Conservation (phyloP, 2,113 vertebrate genomes). For the Cercopithecus mona region DNA sequence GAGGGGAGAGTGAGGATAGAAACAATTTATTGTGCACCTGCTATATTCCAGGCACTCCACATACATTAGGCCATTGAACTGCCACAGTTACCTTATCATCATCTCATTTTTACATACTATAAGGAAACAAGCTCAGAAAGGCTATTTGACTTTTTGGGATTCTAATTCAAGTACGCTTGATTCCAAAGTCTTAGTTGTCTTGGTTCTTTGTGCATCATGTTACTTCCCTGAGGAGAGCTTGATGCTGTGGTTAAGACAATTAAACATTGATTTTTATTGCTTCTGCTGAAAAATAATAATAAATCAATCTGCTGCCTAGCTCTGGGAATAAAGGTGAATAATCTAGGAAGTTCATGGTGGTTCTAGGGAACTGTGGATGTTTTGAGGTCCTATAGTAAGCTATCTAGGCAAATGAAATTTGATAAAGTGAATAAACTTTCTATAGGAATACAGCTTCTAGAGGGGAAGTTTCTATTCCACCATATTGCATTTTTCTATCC, state of each 20-base stretch:
- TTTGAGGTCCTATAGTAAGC: neutral
- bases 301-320: neutral
- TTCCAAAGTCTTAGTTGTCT: neutral
- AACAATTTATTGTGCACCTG: neutral
- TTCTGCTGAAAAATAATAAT: neutral
- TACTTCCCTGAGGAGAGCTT: neutral
- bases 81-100: neutral
- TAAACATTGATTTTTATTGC: neutral
- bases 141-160: neutral
- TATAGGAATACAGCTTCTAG: neutral
- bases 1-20: neutral
- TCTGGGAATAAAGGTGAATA: neutral
- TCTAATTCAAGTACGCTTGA: neutral
- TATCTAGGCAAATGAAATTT: constrained; percentile 2
- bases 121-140: neutral
- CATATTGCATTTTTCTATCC: neutral
- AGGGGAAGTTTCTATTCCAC: neutral
- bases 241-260: neutral
- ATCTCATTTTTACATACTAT: neutral
- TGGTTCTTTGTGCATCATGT: neutral
- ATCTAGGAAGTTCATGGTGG: neutral
- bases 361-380: neutral
- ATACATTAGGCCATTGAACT: neutral
- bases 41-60: neutral
- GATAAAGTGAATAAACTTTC: neutral